Percentiles rank a stretch among this genome's conserved stretches.
Conservation (phyloP, 2,113 vertebrate genomes). For the Plestiodon gilberti region DNA sequence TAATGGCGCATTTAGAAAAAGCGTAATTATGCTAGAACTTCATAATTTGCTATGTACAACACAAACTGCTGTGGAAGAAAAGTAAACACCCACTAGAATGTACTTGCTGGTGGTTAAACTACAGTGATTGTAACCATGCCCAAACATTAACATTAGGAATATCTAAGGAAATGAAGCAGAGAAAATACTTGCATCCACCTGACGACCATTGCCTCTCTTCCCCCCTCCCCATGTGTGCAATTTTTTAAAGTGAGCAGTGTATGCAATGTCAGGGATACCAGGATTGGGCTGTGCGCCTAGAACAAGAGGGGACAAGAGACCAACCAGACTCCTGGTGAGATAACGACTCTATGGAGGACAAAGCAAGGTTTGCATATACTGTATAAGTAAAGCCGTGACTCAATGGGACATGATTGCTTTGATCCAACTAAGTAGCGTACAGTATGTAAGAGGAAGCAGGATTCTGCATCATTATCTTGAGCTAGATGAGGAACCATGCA, state of each 20-base stretch:
- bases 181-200: neutral
- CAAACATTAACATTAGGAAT: neutral
- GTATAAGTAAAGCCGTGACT: too few species aligned
- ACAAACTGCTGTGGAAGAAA: conserved; percentile 28
- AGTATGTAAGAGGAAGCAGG: neutral
- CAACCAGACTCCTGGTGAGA: neutral
- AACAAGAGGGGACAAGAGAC: neutral
- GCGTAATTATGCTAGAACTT: conserved; percentile 35
- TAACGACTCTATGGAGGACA: neutral
- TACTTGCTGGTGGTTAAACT: neutral
- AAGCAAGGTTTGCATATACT: neutral
- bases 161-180: neutral
- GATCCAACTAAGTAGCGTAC: neutral
- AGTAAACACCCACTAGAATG: conserved; percentile 6
- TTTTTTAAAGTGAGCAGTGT: neutral
- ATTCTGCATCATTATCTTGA: neutral
- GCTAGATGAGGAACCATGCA: neutral
- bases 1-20: conserved; percentile 40
- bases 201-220: neutral
- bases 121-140: neutral
- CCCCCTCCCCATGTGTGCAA: neutral
- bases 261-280: neutral
- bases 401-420: neutral
- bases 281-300: neutral
- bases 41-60: conserved; percentile 41